Evolutionary conservation across 2,797 vertebrate species (phyloP).

Genomic region (Masticophis lateralis): DNA sequence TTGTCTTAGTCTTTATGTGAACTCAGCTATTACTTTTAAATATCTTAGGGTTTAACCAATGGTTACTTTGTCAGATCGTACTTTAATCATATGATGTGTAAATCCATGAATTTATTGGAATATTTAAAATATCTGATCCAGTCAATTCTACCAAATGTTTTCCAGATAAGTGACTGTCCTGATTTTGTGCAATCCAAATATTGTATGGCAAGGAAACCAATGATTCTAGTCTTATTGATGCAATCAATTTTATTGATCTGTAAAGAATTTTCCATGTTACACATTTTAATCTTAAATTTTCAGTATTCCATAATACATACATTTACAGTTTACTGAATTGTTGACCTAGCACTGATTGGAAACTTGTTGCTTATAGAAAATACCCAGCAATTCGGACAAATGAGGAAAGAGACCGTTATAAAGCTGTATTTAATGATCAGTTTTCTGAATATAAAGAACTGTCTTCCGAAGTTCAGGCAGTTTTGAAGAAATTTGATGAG

Average conservation of each 20-base stretch:
- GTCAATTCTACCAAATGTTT: neutral
- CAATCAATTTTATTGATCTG: neutral
- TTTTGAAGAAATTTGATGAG: conserved; percentile 85
- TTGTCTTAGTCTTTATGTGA: neutral
- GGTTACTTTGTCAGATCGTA: neutral
- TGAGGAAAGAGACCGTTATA: conserved; percentile 91
- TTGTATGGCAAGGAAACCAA: neutral
- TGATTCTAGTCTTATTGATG: neutral
- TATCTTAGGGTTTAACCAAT: neutral
- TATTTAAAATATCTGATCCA: neutral
- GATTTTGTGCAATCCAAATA: neutral
- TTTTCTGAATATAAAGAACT: conserved; percentile 96
- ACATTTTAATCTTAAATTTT: neutral
- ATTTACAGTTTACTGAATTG: neutral
- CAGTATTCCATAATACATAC: neutral
- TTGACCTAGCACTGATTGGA: neutral
- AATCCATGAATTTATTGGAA: neutral
- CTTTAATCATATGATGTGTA: neutral
- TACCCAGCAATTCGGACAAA: conserved; percentile 84
- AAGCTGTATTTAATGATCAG: conserved; percentile 97
- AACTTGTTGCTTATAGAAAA: conserved; percentile 75
- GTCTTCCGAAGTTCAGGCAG: conserved; percentile 82
- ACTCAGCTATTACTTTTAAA: neutral
- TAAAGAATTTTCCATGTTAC: neutral
- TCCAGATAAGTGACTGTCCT: neutral